These are phyloP conservation scores for Solea solea DNA, from an alignment of 2,113 vertebrate genomes.

Conservation along the genomic window DNA sequence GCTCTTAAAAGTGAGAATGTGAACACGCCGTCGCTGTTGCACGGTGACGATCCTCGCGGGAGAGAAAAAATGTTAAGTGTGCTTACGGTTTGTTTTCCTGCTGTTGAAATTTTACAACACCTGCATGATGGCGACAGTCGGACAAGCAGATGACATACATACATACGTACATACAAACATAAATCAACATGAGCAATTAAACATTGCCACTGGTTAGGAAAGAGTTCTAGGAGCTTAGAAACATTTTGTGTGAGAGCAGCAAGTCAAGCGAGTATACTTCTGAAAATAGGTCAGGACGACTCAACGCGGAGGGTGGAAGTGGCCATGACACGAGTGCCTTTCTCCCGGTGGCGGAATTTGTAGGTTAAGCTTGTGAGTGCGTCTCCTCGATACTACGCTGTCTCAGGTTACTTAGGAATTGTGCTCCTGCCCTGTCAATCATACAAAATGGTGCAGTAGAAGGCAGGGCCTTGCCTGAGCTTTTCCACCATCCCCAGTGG, in stretches of 20 bases:
- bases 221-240: conserved; percentile 70
- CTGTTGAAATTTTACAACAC: conserved; percentile 65
- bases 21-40: conserved; percentile 39
- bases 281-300: conserved; percentile 69
- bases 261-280: conserved; percentile 70
- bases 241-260: conserved; percentile 71
- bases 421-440: conserved; percentile 78
- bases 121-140: conserved; percentile 59
- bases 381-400: conserved; percentile 43
- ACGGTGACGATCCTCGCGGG: conserved; percentile 14
- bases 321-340: conserved; percentile 52
- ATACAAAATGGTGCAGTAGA: conserved; percentile 72
- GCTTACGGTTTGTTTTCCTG: conserved; percentile 68
- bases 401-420: conserved; percentile 73
- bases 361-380: conserved; percentile 58
- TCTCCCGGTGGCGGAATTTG: conserved; percentile 45
- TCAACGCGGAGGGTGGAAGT: conserved; percentile 61
- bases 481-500: conserved; percentile 53
- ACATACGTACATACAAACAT: conserved; percentile 56
- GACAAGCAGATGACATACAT: conserved; percentile 63
- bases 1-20: conserved; percentile 60
- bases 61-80: conserved; percentile 60
- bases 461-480: conserved; percentile 71
- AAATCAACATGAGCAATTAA: conserved; percentile 62
- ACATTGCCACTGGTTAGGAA: conserved; percentile 60